These are phyloP conservation scores for Tolypeutes matacus DNA, from an alignment of 2,797 vertebrate genomes.

Conservation along the genomic window DNA sequence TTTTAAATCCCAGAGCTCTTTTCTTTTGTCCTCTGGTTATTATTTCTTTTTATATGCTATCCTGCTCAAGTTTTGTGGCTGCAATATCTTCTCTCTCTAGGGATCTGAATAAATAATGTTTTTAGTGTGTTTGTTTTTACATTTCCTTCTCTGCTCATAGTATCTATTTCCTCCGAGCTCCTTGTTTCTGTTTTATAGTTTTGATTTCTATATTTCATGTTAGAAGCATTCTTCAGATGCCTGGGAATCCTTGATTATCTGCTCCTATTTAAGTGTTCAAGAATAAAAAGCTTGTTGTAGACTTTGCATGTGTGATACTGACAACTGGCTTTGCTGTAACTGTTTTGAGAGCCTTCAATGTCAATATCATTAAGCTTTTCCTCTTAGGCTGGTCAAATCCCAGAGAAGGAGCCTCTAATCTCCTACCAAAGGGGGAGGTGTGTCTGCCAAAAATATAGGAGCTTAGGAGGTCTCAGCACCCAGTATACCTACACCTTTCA, in stretches of 20 bases:
- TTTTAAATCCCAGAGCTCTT: neutral
- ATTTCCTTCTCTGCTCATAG: neutral
- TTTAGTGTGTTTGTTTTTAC: conserved; percentile 15
- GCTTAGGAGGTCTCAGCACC: neutral
- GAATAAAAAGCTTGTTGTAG: neutral
- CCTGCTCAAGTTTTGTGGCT: neutral
- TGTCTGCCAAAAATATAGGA: neutral
- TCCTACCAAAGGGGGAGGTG: neutral
- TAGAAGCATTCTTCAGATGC: conserved; percentile 28
- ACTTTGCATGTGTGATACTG: neutral
- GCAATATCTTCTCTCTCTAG: neutral
- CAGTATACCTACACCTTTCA: neutral
- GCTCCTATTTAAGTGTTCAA: neutral
- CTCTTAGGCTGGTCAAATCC: neutral
- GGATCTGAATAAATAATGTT: neutral
- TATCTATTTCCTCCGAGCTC: neutral
- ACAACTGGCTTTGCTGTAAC: neutral
- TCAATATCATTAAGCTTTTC: neutral
- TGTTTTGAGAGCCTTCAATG: neutral
- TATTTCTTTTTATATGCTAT: neutral
- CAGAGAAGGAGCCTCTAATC: neutral
- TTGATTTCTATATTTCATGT: neutral
- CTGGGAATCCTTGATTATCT: neutral
- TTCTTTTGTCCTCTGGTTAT: neutral
- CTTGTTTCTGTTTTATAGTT: neutral